Evolutionary conservation across 2,888 invertebrate species (phyloP).

Genomic region (Yponomeuta malinellus): DNA sequence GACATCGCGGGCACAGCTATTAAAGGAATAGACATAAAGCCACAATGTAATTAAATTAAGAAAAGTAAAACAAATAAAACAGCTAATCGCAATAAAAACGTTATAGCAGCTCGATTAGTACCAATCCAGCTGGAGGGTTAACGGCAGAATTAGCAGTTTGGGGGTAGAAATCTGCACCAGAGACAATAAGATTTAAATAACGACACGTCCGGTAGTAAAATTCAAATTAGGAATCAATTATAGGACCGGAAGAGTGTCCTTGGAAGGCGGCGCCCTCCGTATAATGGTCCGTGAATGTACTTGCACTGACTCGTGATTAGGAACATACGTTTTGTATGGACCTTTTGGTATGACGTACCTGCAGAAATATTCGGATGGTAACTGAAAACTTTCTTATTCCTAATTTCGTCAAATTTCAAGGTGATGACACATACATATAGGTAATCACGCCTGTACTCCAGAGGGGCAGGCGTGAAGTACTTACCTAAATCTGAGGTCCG

Average conservation of each 20-base stretch:
- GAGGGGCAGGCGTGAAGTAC: too few species aligned
- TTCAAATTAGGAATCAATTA: slow-evolving; percentile 45
- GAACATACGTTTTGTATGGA: not conserved
- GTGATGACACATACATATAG: too few species aligned
- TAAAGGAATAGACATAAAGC: not conserved
- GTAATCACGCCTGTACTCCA: too few species aligned
- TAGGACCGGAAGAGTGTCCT: slow-evolving; percentile 25
- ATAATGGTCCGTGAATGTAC: not conserved
- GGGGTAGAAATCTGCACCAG: slow-evolving; percentile 20
- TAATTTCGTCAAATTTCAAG: too few species aligned
- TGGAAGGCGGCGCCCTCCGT: slow-evolving; percentile 10
- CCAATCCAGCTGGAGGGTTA: slow-evolving; percentile 14
- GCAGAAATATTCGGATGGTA: too few species aligned
- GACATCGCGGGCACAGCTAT: too few species aligned
- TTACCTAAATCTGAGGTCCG: too few species aligned
- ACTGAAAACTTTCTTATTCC: too few species aligned
- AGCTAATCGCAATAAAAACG: slow-evolving; percentile 15
- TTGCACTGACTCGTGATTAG: not conserved
- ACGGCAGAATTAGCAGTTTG: slow-evolving; percentile 21
- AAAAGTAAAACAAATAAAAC: slow-evolving; percentile 14
- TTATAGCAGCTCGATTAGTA: slow-evolving; percentile 7
- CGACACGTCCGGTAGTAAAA: slow-evolving; percentile 35
- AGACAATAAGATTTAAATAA: slow-evolving; percentile 41
- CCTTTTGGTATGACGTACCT: not conserved
- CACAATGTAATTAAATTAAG: slow-evolving; percentile 7